Conservation (phyloP, 1,140 invertebrate species). For the Ladona fulva region DNA sequence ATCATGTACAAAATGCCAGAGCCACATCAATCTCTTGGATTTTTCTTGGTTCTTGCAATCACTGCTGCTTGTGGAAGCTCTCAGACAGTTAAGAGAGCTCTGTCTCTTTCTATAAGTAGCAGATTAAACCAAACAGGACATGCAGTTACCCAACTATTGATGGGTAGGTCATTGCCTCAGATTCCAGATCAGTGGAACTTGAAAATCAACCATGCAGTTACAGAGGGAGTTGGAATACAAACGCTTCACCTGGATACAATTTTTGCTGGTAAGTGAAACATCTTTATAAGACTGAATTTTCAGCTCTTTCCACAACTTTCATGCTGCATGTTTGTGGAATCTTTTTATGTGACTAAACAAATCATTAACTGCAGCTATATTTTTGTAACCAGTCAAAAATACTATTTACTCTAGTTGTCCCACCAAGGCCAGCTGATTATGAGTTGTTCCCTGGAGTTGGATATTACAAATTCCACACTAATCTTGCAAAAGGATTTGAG, state of each 20-base stretch:
- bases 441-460: conserved; percentile 17
- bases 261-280: not conserved
- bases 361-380: not conserved
- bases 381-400: not conserved
- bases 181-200: not conserved
- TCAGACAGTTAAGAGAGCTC: too few species aligned
- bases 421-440: conserved; percentile 13
- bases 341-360: not conserved
- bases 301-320: not conserved
- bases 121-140: too few species aligned
- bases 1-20: too few species aligned
- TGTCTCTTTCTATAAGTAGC: too few species aligned
- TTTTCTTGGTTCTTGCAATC: too few species aligned
- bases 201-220: not conserved
- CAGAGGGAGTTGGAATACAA: not conserved
- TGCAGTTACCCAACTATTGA: not conserved
- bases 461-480: conserved; percentile 34
- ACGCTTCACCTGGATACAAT: not conserved
- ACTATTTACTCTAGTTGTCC: not conserved
- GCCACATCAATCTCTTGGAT: too few species aligned
- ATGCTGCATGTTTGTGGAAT: not conserved
- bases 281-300: not conserved
- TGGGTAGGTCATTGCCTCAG: not conserved
- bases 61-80: too few species aligned
- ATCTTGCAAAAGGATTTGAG: not conserved